Conservation (phyloP, 2,797 vertebrate species). For the Odontamblyopus lacepedii region DNA sequence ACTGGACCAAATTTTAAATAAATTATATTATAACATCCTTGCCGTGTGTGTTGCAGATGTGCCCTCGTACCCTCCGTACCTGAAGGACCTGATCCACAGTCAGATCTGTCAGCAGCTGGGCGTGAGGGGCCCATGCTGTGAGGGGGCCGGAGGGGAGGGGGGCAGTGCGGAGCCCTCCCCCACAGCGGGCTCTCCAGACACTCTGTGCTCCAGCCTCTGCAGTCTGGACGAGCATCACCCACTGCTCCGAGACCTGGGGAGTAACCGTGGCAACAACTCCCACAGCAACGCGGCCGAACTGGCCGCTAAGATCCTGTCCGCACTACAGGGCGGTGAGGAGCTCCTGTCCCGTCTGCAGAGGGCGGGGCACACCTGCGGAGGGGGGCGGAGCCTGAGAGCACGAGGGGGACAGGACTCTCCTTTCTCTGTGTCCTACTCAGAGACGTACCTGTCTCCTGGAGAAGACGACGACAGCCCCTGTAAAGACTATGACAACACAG, state of each 20-base stretch:
- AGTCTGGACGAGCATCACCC: constrained; percentile 90
- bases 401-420: constrained; percentile 85
- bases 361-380: constrained; percentile 46
- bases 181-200: constrained; percentile 88
- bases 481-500: constrained; percentile 82
- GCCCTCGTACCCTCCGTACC: constrained; percentile 78
- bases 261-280: constrained; percentile 50
- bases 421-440: constrained; percentile 85
- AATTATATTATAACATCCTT: constrained; percentile 12
- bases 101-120: constrained; percentile 86
- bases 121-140: constrained; percentile 65
- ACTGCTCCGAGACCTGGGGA: constrained; percentile 81
- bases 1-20: neutral
- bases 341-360: constrained; percentile 85
- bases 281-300: constrained; percentile 80
- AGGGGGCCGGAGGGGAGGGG: constrained; percentile 77
- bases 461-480: constrained; percentile 87
- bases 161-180: constrained; percentile 86
- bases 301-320: constrained; percentile 88
- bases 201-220: constrained; percentile 94
- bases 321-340: constrained; percentile 84
- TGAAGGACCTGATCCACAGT: constrained; percentile 90
- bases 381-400: constrained; percentile 77
- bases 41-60: constrained; percentile 56
- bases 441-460: constrained; percentile 87